Percentiles rank a stretch among this genome's conserved stretches.
Evolutionary conservation across 2,888 invertebrate genomes (phyloP).

Genomic region (Disparrhopalites patrizii): DNA sequence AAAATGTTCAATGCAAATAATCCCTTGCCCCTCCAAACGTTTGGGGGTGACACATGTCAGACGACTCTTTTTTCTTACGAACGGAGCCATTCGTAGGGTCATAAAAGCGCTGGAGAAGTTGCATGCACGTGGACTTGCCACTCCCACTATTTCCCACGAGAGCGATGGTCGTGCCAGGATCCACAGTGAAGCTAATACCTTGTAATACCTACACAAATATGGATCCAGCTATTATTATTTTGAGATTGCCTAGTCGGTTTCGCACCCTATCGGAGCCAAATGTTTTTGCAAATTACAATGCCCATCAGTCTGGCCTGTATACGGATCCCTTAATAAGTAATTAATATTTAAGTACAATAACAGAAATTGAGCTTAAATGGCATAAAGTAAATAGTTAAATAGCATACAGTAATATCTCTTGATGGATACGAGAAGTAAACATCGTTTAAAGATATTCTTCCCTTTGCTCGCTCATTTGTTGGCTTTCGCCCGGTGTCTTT

Average conservation of each 20-base stretch:
- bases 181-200: conserved; percentile 38
- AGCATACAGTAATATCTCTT: conserved; percentile 51
- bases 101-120: conserved; percentile 51
- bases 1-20: too few relatives aligned
- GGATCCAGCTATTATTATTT: too few relatives aligned
- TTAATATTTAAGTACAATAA: too few relatives aligned
- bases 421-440: conserved; percentile 55
- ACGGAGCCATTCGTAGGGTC: conserved; percentile 49
- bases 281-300: too few relatives aligned
- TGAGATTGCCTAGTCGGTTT: too few relatives aligned
- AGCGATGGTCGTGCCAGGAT: conserved; percentile 41
- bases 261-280: too few relatives aligned
- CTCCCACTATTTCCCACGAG: conserved; percentile 49
- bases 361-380: too few relatives aligned
- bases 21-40: too few relatives aligned
- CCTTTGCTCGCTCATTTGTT: conserved; percentile 46
- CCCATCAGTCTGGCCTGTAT: too few relatives aligned
- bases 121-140: conserved; percentile 51
- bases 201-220: conserved; percentile 37
- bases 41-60: background rate
- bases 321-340: too few relatives aligned
- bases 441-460: conserved; percentile 52
- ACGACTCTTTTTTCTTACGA: background rate
- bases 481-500: conserved; percentile 51
- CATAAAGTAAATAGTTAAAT: too few relatives aligned